Evolutionary conservation across 2,888 invertebrate species (phyloP), one percentile per base, ranked within the genome.

Genomic region (Siphonodentalium dalli): DNA sequence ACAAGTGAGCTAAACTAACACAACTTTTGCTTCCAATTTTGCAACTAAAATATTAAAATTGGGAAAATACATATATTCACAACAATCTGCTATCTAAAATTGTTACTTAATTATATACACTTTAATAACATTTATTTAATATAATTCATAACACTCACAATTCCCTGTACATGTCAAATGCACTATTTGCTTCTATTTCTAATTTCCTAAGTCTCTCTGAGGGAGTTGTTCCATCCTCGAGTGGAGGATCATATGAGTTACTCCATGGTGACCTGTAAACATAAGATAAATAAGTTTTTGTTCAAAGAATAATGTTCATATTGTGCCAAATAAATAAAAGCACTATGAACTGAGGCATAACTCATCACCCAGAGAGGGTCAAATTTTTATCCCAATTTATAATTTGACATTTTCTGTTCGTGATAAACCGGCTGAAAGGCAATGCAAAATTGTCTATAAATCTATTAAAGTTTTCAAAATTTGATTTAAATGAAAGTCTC

Each of bases 181-280:
- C 99, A 79, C 92, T 89, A 84, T 99, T 99, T 1, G 97, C 98
- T 79, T 99, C 98, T 57, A 98, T 88, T 85, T 99, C 99, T 70
- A 99, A 84, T 82, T 93, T 93, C 58, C 99, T 87, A 72, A 99
- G 85, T 71, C 92, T 88, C 76, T 99, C 98, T 15, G 98, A 96
- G 13, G 99, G 99, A 91, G 97, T 91, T 15, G 96, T 93, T 2
- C 98, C 99, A 85, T 99, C 99, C 82, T 98, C 97, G 65, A 99
- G 83, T 0, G 95, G 93, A 15, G 99, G 99, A 82, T 97, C 94
- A 76, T 99, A 99, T 0, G 91, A 91, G 83, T 99, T 99, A 66
- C 96, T 97, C 98, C 98, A 98, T 1, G 98, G 98, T 20, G 98
- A 99, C 75, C 92, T 90, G 68, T 18, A 70, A 61, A 35, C 23